These are phyloP conservation scores for Musca domestica DNA, from an alignment of 1,140 invertebrate genomes.

Conservation along the genomic window DNA sequence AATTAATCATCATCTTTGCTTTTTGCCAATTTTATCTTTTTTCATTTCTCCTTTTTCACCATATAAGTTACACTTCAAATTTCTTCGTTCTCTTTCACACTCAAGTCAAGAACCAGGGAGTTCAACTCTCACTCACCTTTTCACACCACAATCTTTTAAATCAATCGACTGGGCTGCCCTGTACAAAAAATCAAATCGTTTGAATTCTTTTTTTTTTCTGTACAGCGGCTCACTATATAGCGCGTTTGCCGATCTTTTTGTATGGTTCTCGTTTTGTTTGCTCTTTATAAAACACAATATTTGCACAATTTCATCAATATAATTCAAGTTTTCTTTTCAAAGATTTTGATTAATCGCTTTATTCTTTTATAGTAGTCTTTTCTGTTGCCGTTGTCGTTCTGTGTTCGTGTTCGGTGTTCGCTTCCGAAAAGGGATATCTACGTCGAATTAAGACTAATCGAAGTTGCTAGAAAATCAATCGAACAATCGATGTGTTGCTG, in stretches of 20 bases:
- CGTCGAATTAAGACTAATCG: too few species aligned
- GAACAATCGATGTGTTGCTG: too few species aligned
- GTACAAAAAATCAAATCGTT: too few species aligned
- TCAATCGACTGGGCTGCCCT: background rate
- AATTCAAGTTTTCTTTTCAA: too few species aligned
- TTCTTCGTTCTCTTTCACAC: slow-evolving; percentile 10
- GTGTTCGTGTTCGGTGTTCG: background rate
- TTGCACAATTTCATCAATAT: too few species aligned
- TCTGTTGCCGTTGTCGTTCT: slow-evolving; percentile 4
- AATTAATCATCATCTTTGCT: slow-evolving; percentile 5
- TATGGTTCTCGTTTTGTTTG: too few species aligned
- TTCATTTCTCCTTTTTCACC: background rate
- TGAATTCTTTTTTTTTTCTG: too few species aligned
- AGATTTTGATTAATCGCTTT: background rate
- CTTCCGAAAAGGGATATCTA: too few species aligned
- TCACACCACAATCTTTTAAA: slow-evolving; percentile 3
- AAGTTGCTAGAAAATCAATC: too few species aligned
- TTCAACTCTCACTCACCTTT: slow-evolving; percentile 12
- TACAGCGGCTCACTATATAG: too few species aligned
- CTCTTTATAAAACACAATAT: too few species aligned
- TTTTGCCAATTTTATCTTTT: slow-evolving; percentile 12
- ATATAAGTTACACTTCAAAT: background rate
- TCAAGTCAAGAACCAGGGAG: background rate
- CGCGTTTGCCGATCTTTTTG: too few species aligned
- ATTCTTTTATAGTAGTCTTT: background rate